Evolutionary conservation across 1,140 invertebrate species (phyloP), one percentile per base, ranked within the genome.

Genomic region (Drosophila pruinosa): DNA sequence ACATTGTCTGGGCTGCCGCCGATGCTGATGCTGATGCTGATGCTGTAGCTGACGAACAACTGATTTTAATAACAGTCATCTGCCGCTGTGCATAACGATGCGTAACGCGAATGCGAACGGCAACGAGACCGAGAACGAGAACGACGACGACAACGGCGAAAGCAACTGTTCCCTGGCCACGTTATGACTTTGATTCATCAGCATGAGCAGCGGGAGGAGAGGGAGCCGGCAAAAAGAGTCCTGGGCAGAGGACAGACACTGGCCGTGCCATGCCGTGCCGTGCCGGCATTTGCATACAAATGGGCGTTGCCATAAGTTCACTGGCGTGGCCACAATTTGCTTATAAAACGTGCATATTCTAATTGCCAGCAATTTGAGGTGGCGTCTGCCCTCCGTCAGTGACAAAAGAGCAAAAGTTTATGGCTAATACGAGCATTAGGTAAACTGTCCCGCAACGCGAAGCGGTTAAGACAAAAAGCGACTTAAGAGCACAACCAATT

Each of bases 21-120:
- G 41, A 43, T 14, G 34, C 53, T 41, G 54, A 54, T 31, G 58
- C 69, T 31, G 61, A 15, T 15, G 39, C 31, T 22, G 52, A 7
- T 22, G 24, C 36, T 56, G 28, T 22, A 21, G 43, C 73, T 63
- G 74, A 77, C 71, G 82, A 83, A 83, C 83, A 89, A 89, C 79
- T 89, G 86, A 89, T 89, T 90, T 89, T 89, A 89, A 89, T 89
- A 89, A 88, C 82, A 89, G 88, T 89, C 81, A 82, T 71, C 88
- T 88, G 85, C 78, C 72, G 83, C 78, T 83, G 81, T 89, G 78
- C 86, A 89, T 89, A 89, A 89, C 86, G 86, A 89, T 79, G 86
- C 86, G 86, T 89, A 89, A 88, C 86, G 78, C 63, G 67, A 68
- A 62, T 54, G 62, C 53, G 68, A 68, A 62, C 26, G 63, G 47